Evolutionary conservation across 2,888 invertebrate genomes (phyloP), one percentile per base, ranked within the genome.

Genomic region (Anoplius nigerrimus): DNA sequence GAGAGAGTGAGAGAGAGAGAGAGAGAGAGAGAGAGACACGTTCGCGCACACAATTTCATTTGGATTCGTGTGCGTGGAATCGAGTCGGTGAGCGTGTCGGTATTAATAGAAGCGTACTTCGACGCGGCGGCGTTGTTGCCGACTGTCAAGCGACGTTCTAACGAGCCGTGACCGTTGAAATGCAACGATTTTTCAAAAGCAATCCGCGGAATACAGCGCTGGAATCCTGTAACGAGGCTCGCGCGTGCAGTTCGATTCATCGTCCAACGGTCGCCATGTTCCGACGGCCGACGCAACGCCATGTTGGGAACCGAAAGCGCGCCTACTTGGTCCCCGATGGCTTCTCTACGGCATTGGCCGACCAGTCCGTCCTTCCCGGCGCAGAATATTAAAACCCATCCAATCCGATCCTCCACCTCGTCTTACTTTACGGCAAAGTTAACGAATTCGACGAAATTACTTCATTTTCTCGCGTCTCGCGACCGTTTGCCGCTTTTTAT

Each of bases 231-330:
- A 78, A 80, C 79, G 78, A 75, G 77, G 16, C 20, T 67, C 65
- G 65, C 71, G 16, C 13, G 54, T 22, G 24, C 15, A 48, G 52
- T 34, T 45, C 53, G 16, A 18, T 59, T 34, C 34, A 34, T 34
- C 34, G 4, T 34, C 4, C 34, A 34, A 34, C 34, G 52, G 74
- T 67, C 77, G 84, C 78, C 87, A 86, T 87, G 82, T 81, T 85
- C 87, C 87, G 87, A 85, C 87, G 87, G 87, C 86, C 87, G 86
- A 82, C 86, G 86, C 69, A 22, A 58, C 78, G 79, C 77, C 78
- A 82, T 80, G 71, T 69, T 78, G 77, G 43, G 54, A 34, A 34
- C 34, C 34, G 34, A 34, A 34, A 34, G 34, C 34, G 34, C 34
- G 34, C 34, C 34, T 34, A 34, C 34, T 34, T 34, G 34, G 34